Percentiles rank a stretch among this genome's conserved stretches.
phyloP scores from a whole-genome alignment of 2,888 invertebrate species.

The Leucophora obtusa region DNA sequence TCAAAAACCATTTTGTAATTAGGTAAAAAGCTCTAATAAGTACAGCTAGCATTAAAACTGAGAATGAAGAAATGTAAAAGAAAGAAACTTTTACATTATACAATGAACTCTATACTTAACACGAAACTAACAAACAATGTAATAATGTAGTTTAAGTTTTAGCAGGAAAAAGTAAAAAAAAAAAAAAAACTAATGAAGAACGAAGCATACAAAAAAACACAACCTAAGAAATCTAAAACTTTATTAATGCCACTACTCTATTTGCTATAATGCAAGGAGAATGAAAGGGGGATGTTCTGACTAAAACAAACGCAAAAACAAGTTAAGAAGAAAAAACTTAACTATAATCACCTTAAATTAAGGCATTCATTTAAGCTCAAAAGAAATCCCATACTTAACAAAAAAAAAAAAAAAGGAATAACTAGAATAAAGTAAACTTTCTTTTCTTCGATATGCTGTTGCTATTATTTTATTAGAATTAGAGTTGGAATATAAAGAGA shows the following conservation, averaged over 20 bases:
- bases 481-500: conserved; percentile 14
- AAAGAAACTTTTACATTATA: conserved; percentile 45
- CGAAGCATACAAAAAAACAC: conserved; percentile 10
- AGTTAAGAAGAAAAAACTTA: conserved; percentile 10
- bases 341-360: conserved; percentile 53
- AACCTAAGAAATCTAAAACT: conserved; percentile 53
- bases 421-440: conserved; percentile 7
- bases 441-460: background rate
- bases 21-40: conserved; percentile 59
- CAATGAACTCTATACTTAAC: conserved; percentile 21
- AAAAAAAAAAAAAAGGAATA: background rate
- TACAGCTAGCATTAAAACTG: conserved; percentile 34
- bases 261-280: conserved; percentile 13
- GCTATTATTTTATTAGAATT: conserved; percentile 22
- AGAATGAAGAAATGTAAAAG: conserved; percentile 5
- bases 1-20: conserved; percentile 58
- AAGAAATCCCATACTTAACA: conserved; percentile 17
- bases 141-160: conserved; percentile 34
- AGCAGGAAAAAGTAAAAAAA: background rate
- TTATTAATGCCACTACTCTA: conserved; percentile 54
- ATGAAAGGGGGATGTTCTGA: background rate
- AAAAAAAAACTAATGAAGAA: conserved; percentile 52
- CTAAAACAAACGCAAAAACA: conserved; percentile 24
- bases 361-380: conserved; percentile 29
- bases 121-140: conserved; percentile 39